Evolutionary conservation across 2,797 vertebrate genomes (phyloP).

Genomic region (Arrhamphus sclerolepis): DNA sequence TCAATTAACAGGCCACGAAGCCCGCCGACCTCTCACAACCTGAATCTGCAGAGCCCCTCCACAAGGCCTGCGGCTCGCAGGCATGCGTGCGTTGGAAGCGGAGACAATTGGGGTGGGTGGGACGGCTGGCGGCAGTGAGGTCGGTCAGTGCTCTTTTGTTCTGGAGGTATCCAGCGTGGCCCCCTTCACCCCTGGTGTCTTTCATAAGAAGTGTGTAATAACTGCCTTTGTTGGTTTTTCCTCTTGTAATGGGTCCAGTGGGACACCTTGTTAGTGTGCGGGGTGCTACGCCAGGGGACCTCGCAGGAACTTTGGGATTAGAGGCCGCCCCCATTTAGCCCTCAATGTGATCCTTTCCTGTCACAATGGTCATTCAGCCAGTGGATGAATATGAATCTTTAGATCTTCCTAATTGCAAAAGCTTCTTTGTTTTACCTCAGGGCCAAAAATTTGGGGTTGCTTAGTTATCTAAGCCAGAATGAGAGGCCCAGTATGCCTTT

Average conservation of each 20-base stretch:
- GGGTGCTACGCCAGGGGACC: constrained; percentile 65
- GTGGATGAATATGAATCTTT: constrained; percentile 54
- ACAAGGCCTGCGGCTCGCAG: constrained; percentile 32
- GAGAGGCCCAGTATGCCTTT: constrained; percentile 30
- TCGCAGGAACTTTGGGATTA: constrained; percentile 64
- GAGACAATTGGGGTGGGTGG: constrained; percentile 19
- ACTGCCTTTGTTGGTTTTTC: constrained; percentile 77
- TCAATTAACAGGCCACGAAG: constrained; percentile 70
- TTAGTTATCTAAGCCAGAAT: constrained; percentile 41
- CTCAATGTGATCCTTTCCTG: constrained; percentile 49
- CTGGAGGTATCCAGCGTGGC: constrained; percentile 70
- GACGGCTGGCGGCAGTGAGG: constrained; percentile 17
- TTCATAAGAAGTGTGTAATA: constrained; percentile 76
- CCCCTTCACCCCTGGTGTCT: constrained; percentile 59
- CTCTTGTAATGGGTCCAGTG: constrained; percentile 69
- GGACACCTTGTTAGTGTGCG: constrained; percentile 71
- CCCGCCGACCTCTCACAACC: constrained; percentile 52
- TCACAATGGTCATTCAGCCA: constrained; percentile 63
- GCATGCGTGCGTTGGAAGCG: constrained; percentile 43
- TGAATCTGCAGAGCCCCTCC: constrained; percentile 31
- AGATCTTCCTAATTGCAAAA: constrained; percentile 53
- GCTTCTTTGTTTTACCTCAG: constrained; percentile 39
- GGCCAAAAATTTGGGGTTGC: constrained; percentile 38
- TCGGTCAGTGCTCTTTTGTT: constrained; percentile 71
- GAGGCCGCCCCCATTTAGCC: constrained; percentile 49